These are phyloP conservation scores for Coregonus suidteri DNA, from an alignment of 2,797 vertebrate species.

Conservation along the genomic window DNA sequence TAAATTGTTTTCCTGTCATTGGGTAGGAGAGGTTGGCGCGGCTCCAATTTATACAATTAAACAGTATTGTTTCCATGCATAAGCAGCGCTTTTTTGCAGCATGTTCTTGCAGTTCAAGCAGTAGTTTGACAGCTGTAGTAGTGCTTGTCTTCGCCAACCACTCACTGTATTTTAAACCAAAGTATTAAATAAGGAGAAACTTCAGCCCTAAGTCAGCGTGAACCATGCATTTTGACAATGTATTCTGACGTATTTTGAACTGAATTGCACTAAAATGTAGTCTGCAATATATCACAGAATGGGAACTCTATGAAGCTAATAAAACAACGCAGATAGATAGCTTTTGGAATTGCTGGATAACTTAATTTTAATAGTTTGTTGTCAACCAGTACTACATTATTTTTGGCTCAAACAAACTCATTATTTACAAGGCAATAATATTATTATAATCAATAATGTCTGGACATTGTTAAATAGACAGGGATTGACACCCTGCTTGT, in stretches of 20 bases:
- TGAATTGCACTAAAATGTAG: conserved; percentile 94
- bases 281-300: conserved; percentile 85
- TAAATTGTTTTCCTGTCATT: conserved; percentile 83
- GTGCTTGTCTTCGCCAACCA: conserved; percentile 79
- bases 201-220: conserved; percentile 36
- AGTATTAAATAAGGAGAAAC: conserved; percentile 79
- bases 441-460: conserved; percentile 89
- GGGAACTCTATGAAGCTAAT: conserved; percentile 85
- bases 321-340: conserved; percentile 75
- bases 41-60: conserved; percentile 78
- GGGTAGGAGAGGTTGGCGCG: conserved; percentile 80
- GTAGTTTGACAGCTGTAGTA: conserved; percentile 85
- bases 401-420: conserved; percentile 84
- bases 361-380: conserved; percentile 84
- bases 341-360: conserved; percentile 85
- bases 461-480: conserved; percentile 89
- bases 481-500: conserved; percentile 96
- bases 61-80: conserved; percentile 79
- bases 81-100: conserved; percentile 86
- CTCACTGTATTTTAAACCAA: conserved; percentile 89
- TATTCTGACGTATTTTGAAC: conserved; percentile 85
- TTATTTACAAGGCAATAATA: conserved; percentile 94
- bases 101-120: conserved; percentile 90
- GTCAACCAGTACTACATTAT: conserved; percentile 85
- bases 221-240: conserved; percentile 81